Evolutionary conservation across 2,113 vertebrate genomes (phyloP).

Genomic region (Laticauda laticaudata): DNA sequence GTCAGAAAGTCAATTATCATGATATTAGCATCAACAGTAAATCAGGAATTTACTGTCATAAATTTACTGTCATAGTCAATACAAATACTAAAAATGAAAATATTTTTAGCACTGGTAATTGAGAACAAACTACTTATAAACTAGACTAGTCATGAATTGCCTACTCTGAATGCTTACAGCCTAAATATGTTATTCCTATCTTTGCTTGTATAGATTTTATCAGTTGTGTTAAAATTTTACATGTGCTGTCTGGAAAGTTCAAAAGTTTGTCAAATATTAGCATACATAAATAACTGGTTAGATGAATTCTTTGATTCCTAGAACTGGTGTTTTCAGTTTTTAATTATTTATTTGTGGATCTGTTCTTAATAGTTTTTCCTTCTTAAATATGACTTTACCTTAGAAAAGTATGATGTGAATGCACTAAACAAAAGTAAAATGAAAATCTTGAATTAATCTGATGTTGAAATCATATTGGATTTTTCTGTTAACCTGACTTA

Average conservation of each 20-base stretch:
- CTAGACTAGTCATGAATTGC: background rate
- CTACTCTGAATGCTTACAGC: background rate
- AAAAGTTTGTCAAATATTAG: background rate
- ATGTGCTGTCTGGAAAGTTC: background rate
- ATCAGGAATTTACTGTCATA: background rate
- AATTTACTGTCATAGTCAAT: too few species aligned
- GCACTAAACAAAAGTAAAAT: background rate
- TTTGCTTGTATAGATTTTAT: background rate
- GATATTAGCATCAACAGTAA: background rate
- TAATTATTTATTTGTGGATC: background rate
- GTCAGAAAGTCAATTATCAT: background rate
- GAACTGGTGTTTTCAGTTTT: background rate
- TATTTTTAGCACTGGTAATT: background rate
- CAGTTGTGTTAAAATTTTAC: background rate
- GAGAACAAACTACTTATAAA: background rate
- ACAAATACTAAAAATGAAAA: background rate
- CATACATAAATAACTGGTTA: background rate
- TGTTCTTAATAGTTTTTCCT: background rate
- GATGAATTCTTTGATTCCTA: background rate
- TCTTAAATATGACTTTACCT: background rate
- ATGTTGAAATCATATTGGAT: background rate
- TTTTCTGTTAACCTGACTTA: background rate
- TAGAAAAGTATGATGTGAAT: background rate
- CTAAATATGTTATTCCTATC: background rate
- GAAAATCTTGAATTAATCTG: background rate